A percentile compares a stretch with the other conserved stretches of the same genome.
These are phyloP conservation scores for Cetoscarus ocellatus DNA, from an alignment of 2,797 vertebrate genomes.

Conservation along the genomic window DNA sequence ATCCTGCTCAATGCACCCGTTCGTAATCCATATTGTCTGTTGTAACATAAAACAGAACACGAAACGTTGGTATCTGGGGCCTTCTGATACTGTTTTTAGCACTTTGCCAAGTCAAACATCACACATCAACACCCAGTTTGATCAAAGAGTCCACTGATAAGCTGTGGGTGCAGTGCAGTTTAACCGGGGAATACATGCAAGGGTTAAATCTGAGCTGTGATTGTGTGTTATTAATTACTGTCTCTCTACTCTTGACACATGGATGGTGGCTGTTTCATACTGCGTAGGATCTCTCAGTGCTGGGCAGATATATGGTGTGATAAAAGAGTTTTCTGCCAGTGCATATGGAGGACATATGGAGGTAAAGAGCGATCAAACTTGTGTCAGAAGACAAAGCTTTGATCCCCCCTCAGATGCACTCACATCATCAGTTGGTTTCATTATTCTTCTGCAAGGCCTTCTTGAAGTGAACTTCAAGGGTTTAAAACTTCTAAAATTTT, in stretches of 20 bases:
- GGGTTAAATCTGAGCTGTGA: slow-evolving; percentile 30
- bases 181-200: slow-evolving; percentile 5
- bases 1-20: slow-evolving; percentile 36
- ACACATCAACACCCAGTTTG: slow-evolving; percentile 43
- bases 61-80: slow-evolving; percentile 20
- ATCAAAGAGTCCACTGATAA: slow-evolving; percentile 67
- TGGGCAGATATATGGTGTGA: slow-evolving; percentile 19
- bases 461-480: slow-evolving; percentile 24
- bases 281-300: slow-evolving; percentile 40
- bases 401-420: slow-evolving; percentile 41
- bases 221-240: slow-evolving; percentile 55
- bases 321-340: slow-evolving; percentile 20
- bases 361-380: slow-evolving; percentile 42
- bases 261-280: slow-evolving; percentile 37
- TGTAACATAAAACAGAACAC: slow-evolving; percentile 39
- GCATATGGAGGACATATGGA: slow-evolving; percentile 66
- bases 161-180: slow-evolving; percentile 36
- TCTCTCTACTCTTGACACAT: slow-evolving; percentile 47
- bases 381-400: slow-evolving; percentile 60
- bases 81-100: slow-evolving; percentile 41
- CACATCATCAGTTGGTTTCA: slow-evolving; percentile 38
- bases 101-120: slow-evolving; percentile 49
- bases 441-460: slow-evolving; percentile 19
- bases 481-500: slow-evolving; percentile 1
- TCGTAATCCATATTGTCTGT: slow-evolving; percentile 46